These are phyloP conservation scores for Microcebus lehilahytsara DNA, from an alignment of 2,113 vertebrate species.

Conservation along the genomic window DNA sequence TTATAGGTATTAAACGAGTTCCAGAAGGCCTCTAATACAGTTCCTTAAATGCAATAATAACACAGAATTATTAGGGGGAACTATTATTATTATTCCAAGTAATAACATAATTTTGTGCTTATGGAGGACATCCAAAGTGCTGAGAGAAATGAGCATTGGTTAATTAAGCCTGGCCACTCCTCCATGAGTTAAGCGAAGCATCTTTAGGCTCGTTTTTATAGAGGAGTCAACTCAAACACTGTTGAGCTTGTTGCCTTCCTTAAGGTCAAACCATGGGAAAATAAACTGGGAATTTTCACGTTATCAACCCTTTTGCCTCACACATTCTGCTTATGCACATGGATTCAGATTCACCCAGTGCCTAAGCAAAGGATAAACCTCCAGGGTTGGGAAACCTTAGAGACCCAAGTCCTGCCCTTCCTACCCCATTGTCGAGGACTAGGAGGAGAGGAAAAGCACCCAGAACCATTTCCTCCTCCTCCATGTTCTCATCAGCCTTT, in stretches of 20 bases:
- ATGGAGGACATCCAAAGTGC: slow-evolving; percentile 72
- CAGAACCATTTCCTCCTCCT: neutral
- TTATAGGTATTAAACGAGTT: slow-evolving; percentile 79
- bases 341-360: neutral
- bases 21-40: slow-evolving; percentile 77
- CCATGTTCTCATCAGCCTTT: neutral
- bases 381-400: neutral
- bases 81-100: slow-evolving; percentile 81
- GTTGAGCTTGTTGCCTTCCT: slow-evolving; percentile 27
- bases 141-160: slow-evolving; percentile 68
- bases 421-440: too few species aligned
- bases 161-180: slow-evolving; percentile 73
- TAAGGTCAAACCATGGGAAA: slow-evolving; percentile 61
- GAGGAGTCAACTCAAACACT: slow-evolving; percentile 27
- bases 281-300: slow-evolving; percentile 6
- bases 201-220: slow-evolving; percentile 73
- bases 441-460: neutral
- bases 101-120: slow-evolving; percentile 75
- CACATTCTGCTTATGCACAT: neutral
- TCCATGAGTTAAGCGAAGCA: slow-evolving; percentile 29
- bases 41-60: slow-evolving; percentile 79
- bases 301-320: neutral
- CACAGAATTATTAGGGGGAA: slow-evolving; percentile 76
- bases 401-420: neutral
- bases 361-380: neutral